Evolutionary conservation across 2,113 vertebrate genomes (phyloP), one percentile per base, ranked within the genome.

Genomic region (Pygathrix nemaeus): DNA sequence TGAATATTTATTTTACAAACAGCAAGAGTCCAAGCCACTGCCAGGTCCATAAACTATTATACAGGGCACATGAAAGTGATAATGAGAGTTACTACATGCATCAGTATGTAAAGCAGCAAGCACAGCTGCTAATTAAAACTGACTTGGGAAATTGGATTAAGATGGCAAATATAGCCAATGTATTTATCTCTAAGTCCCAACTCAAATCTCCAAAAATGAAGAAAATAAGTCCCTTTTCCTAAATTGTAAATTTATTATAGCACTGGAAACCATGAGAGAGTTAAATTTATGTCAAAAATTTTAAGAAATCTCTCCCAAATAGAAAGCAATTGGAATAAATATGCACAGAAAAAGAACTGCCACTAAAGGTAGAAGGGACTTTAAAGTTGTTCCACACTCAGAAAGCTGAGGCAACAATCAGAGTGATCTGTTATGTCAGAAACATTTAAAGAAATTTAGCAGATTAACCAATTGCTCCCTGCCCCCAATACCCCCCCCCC

Each of bases 81-180:
- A 92, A 95, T 94, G 68, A 94, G 73, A 90, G 38, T 88, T 83
- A 76, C 83, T 12, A 66, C 86, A 32, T 66, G 68, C 25, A 48
- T 92, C 96, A 96, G 70, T 50, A 92, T 92, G 52, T 80, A 96
- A 93, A 97, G 43, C 20, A 93, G 76, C 12, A 87, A 92, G 40
- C 73, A 90, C 23, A 96, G 30, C 73, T 97, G 92, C 88, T 97
- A 97, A 97, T 97, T 94, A 85, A 97, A 95, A 95, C 68, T 75
- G 86, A 96, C 95, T 95, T 93, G 68, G 86, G 96, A 93, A 97
- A 95, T 76, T 95, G 91, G 79, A 97, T 97, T 92, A 96, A 94
- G 91, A 97, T 87, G 50, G 78, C 76, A 95, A 93, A 90, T 88
- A 90, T 52, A 97, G 40, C 57, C 73, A 85, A 88, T 79, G 40